Conservation (phyloP, 2,888 invertebrate species). For the Trachelus stipa region DNA sequence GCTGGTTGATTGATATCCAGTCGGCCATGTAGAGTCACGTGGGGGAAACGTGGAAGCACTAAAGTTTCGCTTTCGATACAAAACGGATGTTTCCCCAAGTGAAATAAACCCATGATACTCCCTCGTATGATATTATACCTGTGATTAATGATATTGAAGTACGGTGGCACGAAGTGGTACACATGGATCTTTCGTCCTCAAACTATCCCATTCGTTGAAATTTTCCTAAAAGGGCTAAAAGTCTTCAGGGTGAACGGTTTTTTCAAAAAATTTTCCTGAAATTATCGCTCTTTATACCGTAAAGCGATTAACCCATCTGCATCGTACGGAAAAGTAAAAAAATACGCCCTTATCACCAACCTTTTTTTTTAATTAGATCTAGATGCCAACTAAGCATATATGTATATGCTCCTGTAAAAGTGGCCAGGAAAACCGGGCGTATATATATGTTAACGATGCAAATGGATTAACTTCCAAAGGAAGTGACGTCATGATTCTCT, state of each 20-base stretch:
- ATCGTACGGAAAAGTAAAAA: too few relatives aligned
- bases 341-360: too few relatives aligned
- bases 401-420: too few relatives aligned
- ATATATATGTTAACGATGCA: too few relatives aligned
- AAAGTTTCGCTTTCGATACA: constrained; percentile 16
- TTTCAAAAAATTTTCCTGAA: too few relatives aligned
- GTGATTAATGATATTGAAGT: neutral
- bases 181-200: neutral
- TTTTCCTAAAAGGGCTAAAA: too few relatives aligned
- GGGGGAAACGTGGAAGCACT: constrained; percentile 14
- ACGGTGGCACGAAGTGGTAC: neutral
- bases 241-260: too few relatives aligned
- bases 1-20: constrained; percentile 20
- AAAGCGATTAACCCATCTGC: neutral
- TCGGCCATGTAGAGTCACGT: constrained; percentile 6
- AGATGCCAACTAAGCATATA: too few relatives aligned
- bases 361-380: too few relatives aligned
- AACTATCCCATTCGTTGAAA: too few relatives aligned
- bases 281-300: too few relatives aligned
- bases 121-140: neutral
- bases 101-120: neutral
- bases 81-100: neutral
- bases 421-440: too few relatives aligned
- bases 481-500: neutral
- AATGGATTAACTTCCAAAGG: neutral